Conservation (phyloP, 1,140 invertebrate species). For the Acromyrmex charruanus region DNA sequence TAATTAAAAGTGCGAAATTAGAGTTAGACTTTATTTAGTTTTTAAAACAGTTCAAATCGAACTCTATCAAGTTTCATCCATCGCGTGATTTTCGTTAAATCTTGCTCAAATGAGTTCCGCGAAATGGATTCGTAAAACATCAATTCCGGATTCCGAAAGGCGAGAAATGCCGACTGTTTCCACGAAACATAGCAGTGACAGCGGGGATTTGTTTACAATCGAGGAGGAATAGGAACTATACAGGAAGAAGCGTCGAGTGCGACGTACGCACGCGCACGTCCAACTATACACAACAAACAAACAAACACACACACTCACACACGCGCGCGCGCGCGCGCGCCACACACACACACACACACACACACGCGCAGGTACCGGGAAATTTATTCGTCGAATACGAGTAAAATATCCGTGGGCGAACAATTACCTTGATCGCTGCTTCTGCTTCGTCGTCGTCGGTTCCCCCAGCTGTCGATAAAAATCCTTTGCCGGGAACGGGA, state of each 20-base stretch:
- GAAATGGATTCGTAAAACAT: background rate
- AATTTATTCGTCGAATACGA: background rate
- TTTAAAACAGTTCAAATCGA: background rate
- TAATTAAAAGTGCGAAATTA: background rate
- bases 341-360: too few relatives aligned
- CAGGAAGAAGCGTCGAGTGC: background rate
- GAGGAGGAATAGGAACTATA: conserved; percentile 15
- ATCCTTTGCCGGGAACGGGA: conserved; percentile 21
- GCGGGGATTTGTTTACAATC: conserved; percentile 43
- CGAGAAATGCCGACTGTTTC: background rate
- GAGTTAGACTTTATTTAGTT: background rate
- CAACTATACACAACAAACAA: background rate
- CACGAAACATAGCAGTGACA: background rate
- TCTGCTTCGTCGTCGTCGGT: background rate
- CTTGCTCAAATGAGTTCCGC: background rate
- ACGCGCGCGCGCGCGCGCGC: background rate
- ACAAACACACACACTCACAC: background rate
- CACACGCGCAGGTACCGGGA: background rate
- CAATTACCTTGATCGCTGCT: conserved; percentile 37
- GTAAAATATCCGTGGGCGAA: background rate
- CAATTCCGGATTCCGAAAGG: background rate
- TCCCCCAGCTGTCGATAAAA: background rate
- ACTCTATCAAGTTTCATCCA: background rate
- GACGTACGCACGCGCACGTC: background rate
- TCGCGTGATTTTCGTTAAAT: background rate